These are phyloP conservation scores for Rissa tridactyla DNA, from an alignment of 2,113 vertebrate species.

Conservation along the genomic window DNA sequence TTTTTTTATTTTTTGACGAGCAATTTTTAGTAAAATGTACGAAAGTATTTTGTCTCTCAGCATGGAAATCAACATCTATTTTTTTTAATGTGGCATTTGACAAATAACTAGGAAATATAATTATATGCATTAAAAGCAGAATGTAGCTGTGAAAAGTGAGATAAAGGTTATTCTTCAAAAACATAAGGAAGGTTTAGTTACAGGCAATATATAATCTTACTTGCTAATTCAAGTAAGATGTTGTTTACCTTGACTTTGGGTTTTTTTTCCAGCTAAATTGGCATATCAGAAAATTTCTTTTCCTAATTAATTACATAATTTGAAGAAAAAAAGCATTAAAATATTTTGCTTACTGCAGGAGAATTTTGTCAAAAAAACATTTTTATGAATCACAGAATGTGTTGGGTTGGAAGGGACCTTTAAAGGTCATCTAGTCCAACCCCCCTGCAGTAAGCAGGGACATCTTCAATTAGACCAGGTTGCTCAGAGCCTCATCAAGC, in stretches of 20 bases:
- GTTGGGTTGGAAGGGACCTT: too few relatives aligned
- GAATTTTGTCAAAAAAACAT: background rate
- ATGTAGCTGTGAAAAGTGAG: background rate
- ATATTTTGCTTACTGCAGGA: background rate
- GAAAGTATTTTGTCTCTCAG: background rate
- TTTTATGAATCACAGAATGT: background rate
- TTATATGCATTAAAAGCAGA: background rate
- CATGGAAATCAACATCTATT: background rate
- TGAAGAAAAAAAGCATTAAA: background rate
- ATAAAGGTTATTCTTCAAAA: background rate
- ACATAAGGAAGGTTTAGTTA: background rate
- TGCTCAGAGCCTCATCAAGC: too few relatives aligned
- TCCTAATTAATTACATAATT: background rate
- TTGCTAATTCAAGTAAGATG: background rate
- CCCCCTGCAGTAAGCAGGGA: too few relatives aligned
- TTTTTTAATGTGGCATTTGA: background rate
- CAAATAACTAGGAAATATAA: background rate
- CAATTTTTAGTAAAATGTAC: background rate
- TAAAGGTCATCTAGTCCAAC: too few relatives aligned
- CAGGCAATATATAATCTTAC: background rate
- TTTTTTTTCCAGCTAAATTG: fast-evolving
- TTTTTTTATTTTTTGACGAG: background rate
- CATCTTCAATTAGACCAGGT: too few relatives aligned
- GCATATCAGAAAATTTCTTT: background rate
- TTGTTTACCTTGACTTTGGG: background rate